Percentiles rank a stretch among this genome's conserved stretches.
Conservation (phyloP, 2,888 invertebrate species). For the Drosophila borealis region DNA sequence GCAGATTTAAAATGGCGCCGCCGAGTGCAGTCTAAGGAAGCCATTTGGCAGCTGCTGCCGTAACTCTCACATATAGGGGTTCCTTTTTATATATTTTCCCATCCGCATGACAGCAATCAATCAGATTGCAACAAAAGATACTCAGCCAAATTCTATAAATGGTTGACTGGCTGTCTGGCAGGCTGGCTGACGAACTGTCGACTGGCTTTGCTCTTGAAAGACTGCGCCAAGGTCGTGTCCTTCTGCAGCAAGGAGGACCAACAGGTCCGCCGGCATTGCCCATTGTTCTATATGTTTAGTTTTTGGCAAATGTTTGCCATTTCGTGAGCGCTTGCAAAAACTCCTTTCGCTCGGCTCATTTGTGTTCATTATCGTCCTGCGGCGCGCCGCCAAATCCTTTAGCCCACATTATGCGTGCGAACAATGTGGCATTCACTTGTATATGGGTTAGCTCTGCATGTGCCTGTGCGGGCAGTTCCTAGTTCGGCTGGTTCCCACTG, state of each 20-base stretch:
- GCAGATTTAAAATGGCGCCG: constrained; percentile 67
- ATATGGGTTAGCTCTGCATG: constrained; percentile 58
- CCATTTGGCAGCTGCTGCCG: constrained; percentile 60
- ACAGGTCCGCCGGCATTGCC: constrained; percentile 62
- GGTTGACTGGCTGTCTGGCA: constrained; percentile 30
- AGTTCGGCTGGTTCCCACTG: constrained; percentile 18
- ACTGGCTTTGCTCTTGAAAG: constrained; percentile 53
- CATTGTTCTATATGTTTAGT: constrained; percentile 64
- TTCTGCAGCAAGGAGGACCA: constrained; percentile 55
- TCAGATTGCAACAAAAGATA: constrained; percentile 79
- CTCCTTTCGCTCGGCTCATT: constrained; percentile 70
- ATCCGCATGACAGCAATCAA: constrained; percentile 76
- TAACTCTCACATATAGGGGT: constrained; percentile 25
- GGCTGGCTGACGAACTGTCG: constrained; percentile 18
- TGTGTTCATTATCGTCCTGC: constrained; percentile 80
- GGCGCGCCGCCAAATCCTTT: constrained; percentile 74
- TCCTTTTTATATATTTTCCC: constrained; percentile 25
- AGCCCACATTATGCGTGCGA: constrained; percentile 82
- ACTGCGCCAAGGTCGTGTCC: constrained; percentile 74
- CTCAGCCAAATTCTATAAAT: constrained; percentile 67
- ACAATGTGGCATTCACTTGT: constrained; percentile 81
- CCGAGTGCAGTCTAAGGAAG: constrained; percentile 17
- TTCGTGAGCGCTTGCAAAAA: constrained; percentile 60
- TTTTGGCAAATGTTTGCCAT: constrained; percentile 74
- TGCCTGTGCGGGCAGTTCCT: constrained; percentile 36